Conservation (phyloP, 64 coral and sea anemone genomes). For the Montipora sp. region DNA sequence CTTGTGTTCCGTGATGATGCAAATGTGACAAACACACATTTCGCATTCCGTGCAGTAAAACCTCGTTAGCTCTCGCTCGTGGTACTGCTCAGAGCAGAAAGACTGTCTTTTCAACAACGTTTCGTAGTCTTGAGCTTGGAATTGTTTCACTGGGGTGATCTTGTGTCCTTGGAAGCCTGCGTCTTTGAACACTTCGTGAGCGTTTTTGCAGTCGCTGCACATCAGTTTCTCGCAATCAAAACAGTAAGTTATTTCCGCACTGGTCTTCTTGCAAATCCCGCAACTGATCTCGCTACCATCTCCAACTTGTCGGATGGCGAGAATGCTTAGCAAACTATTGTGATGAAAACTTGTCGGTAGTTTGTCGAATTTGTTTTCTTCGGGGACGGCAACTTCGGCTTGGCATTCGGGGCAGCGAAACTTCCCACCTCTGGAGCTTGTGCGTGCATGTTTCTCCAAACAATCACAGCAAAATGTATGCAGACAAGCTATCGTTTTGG, state of each 20-base stretch:
- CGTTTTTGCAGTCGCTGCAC: background rate
- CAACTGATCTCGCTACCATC: background rate
- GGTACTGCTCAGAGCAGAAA: constrained; percentile 8
- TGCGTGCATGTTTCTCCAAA: background rate
- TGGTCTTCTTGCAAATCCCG: background rate
- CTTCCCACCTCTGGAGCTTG: background rate
- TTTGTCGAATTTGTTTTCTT: background rate
- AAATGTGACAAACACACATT: constrained; percentile 11
- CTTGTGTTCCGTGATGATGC: background rate
- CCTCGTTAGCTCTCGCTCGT: background rate
- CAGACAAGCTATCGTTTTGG: constrained; percentile 19
- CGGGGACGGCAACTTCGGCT: background rate
- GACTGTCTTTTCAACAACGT: constrained; percentile 2
- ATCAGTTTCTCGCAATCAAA: background rate
- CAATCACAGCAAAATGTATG: constrained; percentile 24
- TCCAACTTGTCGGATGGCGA: background rate
- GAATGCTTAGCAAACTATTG: constrained; percentile 23
- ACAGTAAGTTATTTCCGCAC: background rate
- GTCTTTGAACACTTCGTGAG: background rate
- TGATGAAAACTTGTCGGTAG: constrained; percentile 46
- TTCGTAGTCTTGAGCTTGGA: background rate
- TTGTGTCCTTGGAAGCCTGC: background rate
- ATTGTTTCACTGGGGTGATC: constrained; percentile 2
- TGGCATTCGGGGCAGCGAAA: constrained; percentile 38
- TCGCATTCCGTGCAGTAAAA: constrained; percentile 23